Base-by-base conservation (phyloP, 1,140 invertebrate genomes). In the Brachionus paranguensis region DNA sequence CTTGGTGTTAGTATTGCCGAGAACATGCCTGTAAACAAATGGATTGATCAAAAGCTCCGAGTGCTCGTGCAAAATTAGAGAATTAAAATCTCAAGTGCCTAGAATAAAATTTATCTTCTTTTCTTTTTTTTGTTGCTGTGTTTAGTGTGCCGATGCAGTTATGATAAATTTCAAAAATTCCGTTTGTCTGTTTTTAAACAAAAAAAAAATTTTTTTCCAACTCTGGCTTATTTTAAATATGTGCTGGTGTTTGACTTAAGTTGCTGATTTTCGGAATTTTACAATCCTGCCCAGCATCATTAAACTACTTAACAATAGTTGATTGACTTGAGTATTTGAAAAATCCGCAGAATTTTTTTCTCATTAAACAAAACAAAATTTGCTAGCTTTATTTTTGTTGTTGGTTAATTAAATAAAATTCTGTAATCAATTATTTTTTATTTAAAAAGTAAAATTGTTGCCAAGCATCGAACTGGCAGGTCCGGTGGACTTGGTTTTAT, bases 11-110 rank as follows among this genome's bases (percentile, higher is more conserved):
- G n/a, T 8, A 29, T 29, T 5, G 64, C 64, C 27, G 64, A 68
- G 64, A 72, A 72, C 33, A 72, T 72, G 68, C 17, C 33, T 72
- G 68, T 72, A 72, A 72, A 72, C 68, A 72, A 72, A 72, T 72
- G 12, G 4, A 20, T 60, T 17, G 53, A 60, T 60, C 20, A 24
- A 60, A 55, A 24, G 17, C 4, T 60, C 20, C 53, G 33, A 41
- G 12, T 29, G 33, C 29, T 68, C 65, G 33, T 68, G 65, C 65
- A 68, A 68, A 68, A 41, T 27, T 60, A 37, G 33, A 37, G 33
- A 6, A 37, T 27, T 60, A 11, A 8, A 60, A 60, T 60, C 53
- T 60, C 53, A 60, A 60, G 53, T 60, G 53, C 53, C 53, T 60
- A 20, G 7, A 55, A 55, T n/a, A 24, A 60, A 60, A 60, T 10